Percentiles rank a stretch among this genome's conserved stretches.
These are phyloP conservation scores for Torymus aiolomorphi DNA, from an alignment of 2,888 invertebrate species.

Conservation along the genomic window DNA sequence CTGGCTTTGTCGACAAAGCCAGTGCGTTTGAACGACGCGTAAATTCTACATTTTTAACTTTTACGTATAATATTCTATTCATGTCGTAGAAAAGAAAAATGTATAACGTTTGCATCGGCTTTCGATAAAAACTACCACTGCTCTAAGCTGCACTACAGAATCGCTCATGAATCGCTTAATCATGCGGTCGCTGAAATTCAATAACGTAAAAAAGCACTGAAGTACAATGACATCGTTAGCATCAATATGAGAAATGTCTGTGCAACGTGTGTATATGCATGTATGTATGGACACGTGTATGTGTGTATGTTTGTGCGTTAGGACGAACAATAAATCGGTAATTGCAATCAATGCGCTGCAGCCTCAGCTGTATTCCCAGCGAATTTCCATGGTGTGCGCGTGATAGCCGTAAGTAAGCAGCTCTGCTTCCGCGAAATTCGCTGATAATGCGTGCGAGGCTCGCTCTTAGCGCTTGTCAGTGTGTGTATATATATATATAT, in stretches of 20 bases:
- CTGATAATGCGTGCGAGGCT: slow-evolving; percentile 2
- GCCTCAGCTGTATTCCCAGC: slow-evolving; percentile 3
- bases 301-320: neutral
- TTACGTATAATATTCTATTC: neutral
- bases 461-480: slow-evolving; percentile 2
- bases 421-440: neutral
- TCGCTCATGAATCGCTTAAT: slow-evolving; percentile 11
- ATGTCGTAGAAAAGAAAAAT: neutral
- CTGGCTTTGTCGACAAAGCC: too few species aligned
- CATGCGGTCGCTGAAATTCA: neutral
- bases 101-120: neutral
- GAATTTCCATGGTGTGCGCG: neutral
- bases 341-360: neutral
- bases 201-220: slow-evolving; percentile 11
- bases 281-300: too few species aligned
- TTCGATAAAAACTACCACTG: neutral
- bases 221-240: slow-evolving; percentile 1
- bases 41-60: too few species aligned
- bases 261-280: too few species aligned
- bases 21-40: too few species aligned
- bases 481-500: too few species aligned
- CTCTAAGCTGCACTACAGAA: neutral
- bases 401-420: neutral
- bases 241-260: neutral
- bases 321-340: slow-evolving; percentile 18